Percentiles rank a stretch among this genome's conserved stretches.
Conservation (phyloP, 30 jellyfish, hydroid and myxozoan species). For the Pelagia noctiluca region DNA sequence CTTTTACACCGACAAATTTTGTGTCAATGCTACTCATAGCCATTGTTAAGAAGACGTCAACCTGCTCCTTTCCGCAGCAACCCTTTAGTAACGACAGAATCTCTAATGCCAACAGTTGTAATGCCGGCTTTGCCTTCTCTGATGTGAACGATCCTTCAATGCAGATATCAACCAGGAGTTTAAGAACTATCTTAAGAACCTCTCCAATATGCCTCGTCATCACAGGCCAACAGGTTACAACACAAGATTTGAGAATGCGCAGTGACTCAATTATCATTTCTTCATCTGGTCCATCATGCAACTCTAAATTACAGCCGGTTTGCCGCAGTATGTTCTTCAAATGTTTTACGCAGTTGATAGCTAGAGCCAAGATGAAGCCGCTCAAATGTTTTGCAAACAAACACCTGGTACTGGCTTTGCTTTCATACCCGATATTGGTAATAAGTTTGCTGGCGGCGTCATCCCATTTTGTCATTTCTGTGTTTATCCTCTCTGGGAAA, state of each 20-base stretch:
- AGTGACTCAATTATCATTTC: constrained; percentile 29
- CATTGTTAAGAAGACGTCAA: constrained; percentile 16
- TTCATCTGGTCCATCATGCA: constrained; percentile 61
- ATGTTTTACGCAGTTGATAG: constrained; percentile 55
- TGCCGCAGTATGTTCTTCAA: constrained; percentile 14
- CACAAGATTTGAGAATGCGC: constrained; percentile 4
- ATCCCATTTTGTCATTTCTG: constrained; percentile 67
- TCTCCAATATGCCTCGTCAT: constrained; percentile 34
- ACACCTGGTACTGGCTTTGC: constrained; percentile 10
- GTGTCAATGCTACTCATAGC: constrained; percentile 37
- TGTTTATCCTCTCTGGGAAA: constrained; percentile 28
- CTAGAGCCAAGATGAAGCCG: constrained; percentile 38
- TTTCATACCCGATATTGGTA: constrained; percentile 69
- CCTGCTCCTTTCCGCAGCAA: constrained; percentile 57
- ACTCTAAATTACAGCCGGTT: not conserved
- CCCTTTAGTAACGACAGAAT: constrained; percentile 13
- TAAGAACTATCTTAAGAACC: constrained; percentile 40
- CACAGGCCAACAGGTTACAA: constrained; percentile 65
- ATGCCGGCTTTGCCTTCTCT: not conserved
- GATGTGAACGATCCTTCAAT: constrained; percentile 9
- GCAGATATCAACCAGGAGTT: constrained; percentile 43
- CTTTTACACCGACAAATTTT: constrained; percentile 8
- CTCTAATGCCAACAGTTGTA: constrained; percentile 3
- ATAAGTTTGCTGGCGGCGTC: constrained; percentile 56
- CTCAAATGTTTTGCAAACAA: constrained; percentile 39